A percentile compares a stretch with the other conserved stretches of the same genome.
phyloP scores from a whole-genome alignment of 1,140 invertebrate genomes.

The Ceratoteleas bidentatus region DNA sequence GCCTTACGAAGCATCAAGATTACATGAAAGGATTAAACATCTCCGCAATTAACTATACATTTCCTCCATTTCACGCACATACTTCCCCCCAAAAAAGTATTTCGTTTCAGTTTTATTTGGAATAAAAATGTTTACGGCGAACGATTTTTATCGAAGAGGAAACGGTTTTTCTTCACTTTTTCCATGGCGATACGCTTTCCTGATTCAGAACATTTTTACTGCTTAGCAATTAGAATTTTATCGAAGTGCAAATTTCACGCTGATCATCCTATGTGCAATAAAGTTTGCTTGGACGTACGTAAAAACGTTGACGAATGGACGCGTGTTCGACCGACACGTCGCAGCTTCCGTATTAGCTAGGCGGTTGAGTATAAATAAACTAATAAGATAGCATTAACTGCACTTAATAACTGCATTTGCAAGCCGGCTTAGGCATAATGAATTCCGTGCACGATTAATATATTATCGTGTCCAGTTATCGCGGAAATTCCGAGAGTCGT shows the following conservation, averaged over 20 bases:
- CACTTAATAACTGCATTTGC: slow-evolving; percentile 38
- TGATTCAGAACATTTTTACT: neutral
- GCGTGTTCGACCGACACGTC: neutral
- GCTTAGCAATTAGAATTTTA: neutral
- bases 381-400: slow-evolving; percentile 31
- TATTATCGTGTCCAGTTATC: slow-evolving; percentile 38
- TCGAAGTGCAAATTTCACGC: neutral
- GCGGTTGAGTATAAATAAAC: slow-evolving; percentile 34
- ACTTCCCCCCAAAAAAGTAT: no score
- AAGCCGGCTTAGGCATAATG: slow-evolving; percentile 35
- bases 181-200: neutral
- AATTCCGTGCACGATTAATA: slow-evolving; percentile 41
- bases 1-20: no score
- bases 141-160: no score
- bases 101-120: no score
- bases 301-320: neutral
- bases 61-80: no score
- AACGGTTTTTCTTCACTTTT: no score
- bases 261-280: neutral
- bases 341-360: slow-evolving; percentile 24
- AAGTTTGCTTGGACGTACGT: neutral
- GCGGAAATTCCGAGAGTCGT: slow-evolving; percentile 13
- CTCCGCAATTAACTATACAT: no score
- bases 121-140: no score
- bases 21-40: no score